phyloP scores from a whole-genome alignment of 2,888 invertebrate genomes.

The Trissonchulus latispiculum region DNA sequence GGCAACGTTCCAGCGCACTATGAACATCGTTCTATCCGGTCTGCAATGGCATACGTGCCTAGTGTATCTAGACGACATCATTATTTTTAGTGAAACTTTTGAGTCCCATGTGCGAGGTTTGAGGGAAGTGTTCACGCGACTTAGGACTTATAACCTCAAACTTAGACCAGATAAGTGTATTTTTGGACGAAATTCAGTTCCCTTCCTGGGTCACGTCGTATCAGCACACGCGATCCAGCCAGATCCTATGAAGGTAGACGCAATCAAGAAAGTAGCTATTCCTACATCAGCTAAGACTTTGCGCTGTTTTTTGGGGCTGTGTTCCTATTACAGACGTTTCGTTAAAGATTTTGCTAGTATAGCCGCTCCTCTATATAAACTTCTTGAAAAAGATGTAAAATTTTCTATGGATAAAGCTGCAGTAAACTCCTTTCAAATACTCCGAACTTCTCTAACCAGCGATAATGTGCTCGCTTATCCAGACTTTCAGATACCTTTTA shows the following conservation, averaged over 20 bases:
- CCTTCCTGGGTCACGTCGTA: slow-evolving; percentile 7
- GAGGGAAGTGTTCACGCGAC: not conserved
- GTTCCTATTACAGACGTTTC: slow-evolving; percentile 38
- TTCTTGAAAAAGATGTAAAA: not conserved
- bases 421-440: slow-evolving; percentile 15
- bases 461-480: slow-evolving; percentile 30
- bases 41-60: not conserved
- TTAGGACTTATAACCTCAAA: not conserved
- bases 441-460: slow-evolving; percentile 14
- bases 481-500: slow-evolving; percentile 30
- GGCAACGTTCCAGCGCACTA: slow-evolving; percentile 26
- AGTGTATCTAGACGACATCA: slow-evolving; percentile 15
- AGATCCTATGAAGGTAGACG: not conserved
- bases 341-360: slow-evolving; percentile 17
- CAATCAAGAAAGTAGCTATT: not conserved
- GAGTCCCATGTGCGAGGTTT: not conserved
- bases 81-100: slow-evolving; percentile 3
- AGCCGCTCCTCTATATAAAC: slow-evolving; percentile 19
- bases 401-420: slow-evolving; percentile 26
- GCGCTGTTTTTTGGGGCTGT: slow-evolving; percentile 34
- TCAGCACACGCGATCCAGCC: not conserved
- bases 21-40: slow-evolving; percentile 3
- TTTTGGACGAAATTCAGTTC: not conserved
- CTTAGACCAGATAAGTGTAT: not conserved
- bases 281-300: not conserved